Base-by-base conservation (phyloP, 2,113 vertebrate genomes). In the Engraulis encrasicolus region DNA sequence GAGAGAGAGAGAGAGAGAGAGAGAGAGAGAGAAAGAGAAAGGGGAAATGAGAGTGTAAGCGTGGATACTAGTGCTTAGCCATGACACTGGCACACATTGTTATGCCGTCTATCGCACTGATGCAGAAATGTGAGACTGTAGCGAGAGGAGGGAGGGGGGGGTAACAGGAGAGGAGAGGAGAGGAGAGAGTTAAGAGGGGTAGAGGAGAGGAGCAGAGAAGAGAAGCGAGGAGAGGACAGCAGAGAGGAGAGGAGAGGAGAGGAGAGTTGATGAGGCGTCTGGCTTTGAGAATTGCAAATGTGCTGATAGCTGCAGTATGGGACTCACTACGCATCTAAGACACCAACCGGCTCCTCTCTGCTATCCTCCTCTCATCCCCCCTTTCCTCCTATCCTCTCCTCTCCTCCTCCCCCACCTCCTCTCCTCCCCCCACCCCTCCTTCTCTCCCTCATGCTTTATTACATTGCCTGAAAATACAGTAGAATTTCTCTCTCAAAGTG, bases 231-330 rank as follows among this genome's bases (percentile, higher is more conserved):
- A n/a, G n/a, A n/a, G n/a, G n/a, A n/a, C n/a, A n/a, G n/a, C n/a
- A n/a, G n/a, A n/a, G n/a, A n/a, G n/a, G n/a, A n/a, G n/a, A n/a
- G n/a, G n/a, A n/a, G n/a, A n/a, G n/a, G n/a, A n/a, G n/a, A n/a
- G n/a, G n/a, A n/a, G n/a, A 80, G 78, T 79, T 80, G 85, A 84
- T 81, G 18, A 81, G 49, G 27, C 15, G 27, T 61, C 80, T 1
- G 6, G 78, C 81, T 78, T 52, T 71, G 50, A 79, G 81, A 78
- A 84, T 40, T 36, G 48, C 34, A 61, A 79, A 82, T 83, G 50
- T 87, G 50, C 82, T 84, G 86, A 82, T 81, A 31, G 50, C 50
- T 82, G 85, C 84, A 85, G 52, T 77, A 87, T 78, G 71, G 50
- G 6, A 48, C 38, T 58, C 31, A n/a, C 23, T 74, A 31, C 66